These are phyloP conservation scores for Cephalopholis sonnerati DNA, from an alignment of 2,113 vertebrate genomes.

Conservation along the genomic window DNA sequence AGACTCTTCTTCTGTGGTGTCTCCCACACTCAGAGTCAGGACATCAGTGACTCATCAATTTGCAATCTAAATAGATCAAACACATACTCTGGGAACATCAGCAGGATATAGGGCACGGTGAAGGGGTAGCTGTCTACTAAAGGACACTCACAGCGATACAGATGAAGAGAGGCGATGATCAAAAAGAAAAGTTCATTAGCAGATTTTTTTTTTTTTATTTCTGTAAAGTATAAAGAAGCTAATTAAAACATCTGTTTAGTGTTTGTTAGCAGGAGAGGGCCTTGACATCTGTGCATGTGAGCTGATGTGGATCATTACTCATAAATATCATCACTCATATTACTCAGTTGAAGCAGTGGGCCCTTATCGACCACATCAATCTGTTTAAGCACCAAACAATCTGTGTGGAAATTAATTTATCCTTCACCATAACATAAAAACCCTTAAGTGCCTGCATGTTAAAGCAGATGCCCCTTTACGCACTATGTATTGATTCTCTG, in stretches of 20 bases:
- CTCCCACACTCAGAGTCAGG: slow-evolving; percentile 45
- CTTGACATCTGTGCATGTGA: not conserved
- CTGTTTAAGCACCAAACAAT: slow-evolving; percentile 10
- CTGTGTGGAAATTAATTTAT: not conserved
- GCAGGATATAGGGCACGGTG: not conserved
- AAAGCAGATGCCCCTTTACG: not conserved
- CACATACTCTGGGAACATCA: not conserved
- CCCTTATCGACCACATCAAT: slow-evolving; percentile 1
- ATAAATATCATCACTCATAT: not conserved
- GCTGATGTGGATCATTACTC: not conserved
- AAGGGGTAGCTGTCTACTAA: not conserved
- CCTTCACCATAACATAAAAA: slow-evolving; percentile 20
- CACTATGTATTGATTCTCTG: slow-evolving; percentile 35
- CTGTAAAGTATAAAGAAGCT: not conserved
- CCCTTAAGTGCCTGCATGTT: slow-evolving; percentile 8
- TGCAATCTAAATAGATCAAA: slow-evolving; percentile 36
- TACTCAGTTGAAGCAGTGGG: not conserved
- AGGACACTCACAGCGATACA: not conserved
- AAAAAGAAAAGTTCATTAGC: not conserved
- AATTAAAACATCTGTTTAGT: not conserved
- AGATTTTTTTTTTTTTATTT: not conserved
- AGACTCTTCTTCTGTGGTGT: slow-evolving; percentile 32
- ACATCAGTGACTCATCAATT: slow-evolving; percentile 67
- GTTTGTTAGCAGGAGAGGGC: not conserved
- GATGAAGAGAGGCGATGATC: not conserved